Percentiles rank a stretch among this genome's conserved stretches.
Conservation (phyloP, 2,888 invertebrate genomes). For the Uropetala carovei region DNA sequence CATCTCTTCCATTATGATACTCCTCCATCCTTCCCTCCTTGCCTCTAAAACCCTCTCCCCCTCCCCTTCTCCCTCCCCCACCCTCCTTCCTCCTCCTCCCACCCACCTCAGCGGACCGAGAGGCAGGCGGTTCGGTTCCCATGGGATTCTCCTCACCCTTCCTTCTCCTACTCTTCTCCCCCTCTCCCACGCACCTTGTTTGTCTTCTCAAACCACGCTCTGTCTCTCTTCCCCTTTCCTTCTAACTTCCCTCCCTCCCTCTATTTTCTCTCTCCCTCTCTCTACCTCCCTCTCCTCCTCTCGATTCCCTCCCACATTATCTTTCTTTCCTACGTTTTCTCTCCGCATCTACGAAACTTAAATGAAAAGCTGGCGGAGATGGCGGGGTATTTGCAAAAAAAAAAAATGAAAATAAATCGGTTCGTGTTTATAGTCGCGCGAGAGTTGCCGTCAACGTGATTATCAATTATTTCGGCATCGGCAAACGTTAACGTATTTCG, state of each 20-base stretch:
- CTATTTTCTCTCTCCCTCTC: too few relatives aligned
- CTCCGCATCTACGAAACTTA: too few relatives aligned
- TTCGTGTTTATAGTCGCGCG: too few relatives aligned
- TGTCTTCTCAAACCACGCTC: conserved; percentile 39
- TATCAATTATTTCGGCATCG: too few relatives aligned
- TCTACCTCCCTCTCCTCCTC: too few relatives aligned
- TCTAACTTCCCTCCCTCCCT: not conserved
- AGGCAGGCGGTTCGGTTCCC: conserved; percentile 59
- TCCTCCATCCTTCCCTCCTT: not conserved
- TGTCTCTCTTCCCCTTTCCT: conserved; percentile 28
- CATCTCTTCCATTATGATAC: conserved; percentile 15
- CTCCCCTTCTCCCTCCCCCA: not conserved
- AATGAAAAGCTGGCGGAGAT: too few relatives aligned
- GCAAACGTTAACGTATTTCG: too few relatives aligned
- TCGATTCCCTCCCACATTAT: too few relatives aligned
- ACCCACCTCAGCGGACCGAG: not conserved
- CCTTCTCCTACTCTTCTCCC: conserved; percentile 16
- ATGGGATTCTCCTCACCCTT: conserved; percentile 37
- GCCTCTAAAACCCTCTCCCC: not conserved
- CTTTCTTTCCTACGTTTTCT: too few relatives aligned
- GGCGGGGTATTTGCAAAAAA: too few relatives aligned
- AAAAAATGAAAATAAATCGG: too few relatives aligned
- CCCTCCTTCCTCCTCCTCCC: not conserved
- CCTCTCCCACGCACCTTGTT: conserved; percentile 7
- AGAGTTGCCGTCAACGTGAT: too few relatives aligned